phyloP scores from a whole-genome alignment of 2,113 vertebrate species.

The Dicerorhinus sumatrensis region DNA sequence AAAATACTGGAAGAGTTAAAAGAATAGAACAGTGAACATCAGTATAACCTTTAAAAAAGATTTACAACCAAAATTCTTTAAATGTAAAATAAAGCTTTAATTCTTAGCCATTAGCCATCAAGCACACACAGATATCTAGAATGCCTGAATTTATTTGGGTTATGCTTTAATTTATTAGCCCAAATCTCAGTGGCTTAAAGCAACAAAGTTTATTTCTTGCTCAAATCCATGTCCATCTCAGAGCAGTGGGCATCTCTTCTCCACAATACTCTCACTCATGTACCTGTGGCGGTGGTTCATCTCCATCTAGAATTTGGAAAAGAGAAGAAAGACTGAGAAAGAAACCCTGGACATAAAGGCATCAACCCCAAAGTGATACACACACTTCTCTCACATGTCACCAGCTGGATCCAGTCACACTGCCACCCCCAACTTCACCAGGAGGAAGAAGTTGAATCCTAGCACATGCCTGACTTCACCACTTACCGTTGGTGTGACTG shows the following conservation, averaged over 20 bases:
- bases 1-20: neutral
- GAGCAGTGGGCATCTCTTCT: too few species aligned
- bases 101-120: neutral
- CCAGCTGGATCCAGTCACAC: neutral
- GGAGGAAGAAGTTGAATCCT: neutral
- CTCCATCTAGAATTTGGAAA: neutral
- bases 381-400: neutral
- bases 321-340: neutral
- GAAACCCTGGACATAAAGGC: neutral
- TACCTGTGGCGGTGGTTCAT: too few species aligned
- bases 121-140: neutral
- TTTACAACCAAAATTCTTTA: neutral
- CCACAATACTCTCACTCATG: neutral
- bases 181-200: neutral
- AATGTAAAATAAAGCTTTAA: conserved; percentile 30
- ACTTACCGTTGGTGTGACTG: neutral
- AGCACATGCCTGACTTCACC: neutral
- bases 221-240: neutral
- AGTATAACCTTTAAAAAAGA: neutral
- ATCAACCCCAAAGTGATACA: neutral
- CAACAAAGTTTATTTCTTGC: neutral
- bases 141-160: neutral
- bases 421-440: neutral
- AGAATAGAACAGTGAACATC: neutral
- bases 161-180: neutral